These are phyloP conservation scores for Caretta caretta DNA, from an alignment of 2,113 vertebrate species.

Conservation along the genomic window DNA sequence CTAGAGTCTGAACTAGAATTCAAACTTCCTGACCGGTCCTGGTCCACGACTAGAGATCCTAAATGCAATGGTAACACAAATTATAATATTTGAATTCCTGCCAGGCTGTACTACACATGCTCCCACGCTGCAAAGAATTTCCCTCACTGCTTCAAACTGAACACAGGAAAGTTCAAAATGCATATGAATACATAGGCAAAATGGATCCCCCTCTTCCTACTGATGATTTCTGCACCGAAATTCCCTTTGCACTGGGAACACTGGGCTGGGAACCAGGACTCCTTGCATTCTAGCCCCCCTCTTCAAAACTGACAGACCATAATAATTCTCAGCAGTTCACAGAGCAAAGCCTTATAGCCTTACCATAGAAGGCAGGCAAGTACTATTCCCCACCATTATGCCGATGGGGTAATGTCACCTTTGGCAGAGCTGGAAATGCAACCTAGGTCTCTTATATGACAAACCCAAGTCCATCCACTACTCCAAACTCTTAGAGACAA, in stretches of 20 bases:
- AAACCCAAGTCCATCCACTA: neutral
- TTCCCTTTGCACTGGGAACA: neutral
- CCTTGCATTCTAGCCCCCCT: accelerated
- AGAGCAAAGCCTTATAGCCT: neutral
- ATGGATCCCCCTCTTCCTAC: neutral
- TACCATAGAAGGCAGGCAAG: neutral
- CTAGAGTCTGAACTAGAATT: neutral
- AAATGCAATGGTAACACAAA: neutral
- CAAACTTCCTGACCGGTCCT: neutral
- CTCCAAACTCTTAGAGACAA: neutral
- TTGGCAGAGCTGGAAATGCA: neutral
- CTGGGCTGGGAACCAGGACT: neutral
- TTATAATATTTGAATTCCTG: neutral
- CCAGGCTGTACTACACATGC: neutral
- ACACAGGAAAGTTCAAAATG: neutral
- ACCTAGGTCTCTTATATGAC: neutral
- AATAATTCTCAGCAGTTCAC: neutral
- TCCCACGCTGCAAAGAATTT: neutral
- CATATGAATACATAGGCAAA: accelerated
- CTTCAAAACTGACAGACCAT: neutral
- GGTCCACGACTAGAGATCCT: neutral
- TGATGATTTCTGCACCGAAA: neutral
- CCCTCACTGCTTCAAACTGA: neutral
- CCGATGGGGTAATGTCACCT: neutral
- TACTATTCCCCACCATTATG: accelerated